phyloP scores from a whole-genome alignment of 64 coral and sea anemone genomes.

The Orbicella faveolata region DNA sequence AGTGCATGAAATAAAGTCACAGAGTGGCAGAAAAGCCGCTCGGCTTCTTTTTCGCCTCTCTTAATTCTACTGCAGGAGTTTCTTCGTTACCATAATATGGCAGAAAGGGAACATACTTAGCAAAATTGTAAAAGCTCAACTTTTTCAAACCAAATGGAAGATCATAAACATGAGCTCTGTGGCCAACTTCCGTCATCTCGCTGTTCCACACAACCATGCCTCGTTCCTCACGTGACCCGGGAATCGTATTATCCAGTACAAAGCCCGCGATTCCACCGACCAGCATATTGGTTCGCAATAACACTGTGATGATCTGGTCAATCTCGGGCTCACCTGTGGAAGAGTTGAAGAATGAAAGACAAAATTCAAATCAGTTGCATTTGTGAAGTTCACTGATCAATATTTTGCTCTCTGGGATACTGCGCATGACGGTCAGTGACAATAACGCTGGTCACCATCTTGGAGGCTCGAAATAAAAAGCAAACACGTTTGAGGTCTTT shows the following conservation, averaged over 20 bases:
- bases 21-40: neutral
- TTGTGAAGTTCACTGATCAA: too few species aligned
- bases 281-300: constrained; percentile 80
- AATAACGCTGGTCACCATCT: too few species aligned
- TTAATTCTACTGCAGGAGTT: neutral
- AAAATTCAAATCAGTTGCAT: too few species aligned
- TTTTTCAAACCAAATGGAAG: constrained; percentile 69
- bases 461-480: too few species aligned
- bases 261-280: constrained; percentile 68
- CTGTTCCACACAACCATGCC: constrained; percentile 60
- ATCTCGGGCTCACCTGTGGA: constrained; percentile 63
- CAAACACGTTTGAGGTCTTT: too few species aligned
- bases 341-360: neutral
- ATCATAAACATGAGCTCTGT: constrained; percentile 58
- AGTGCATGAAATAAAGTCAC: neutral
- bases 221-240: constrained; percentile 78
- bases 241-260: constrained; percentile 78
- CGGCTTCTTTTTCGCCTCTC: neutral
- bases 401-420: too few species aligned
- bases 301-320: constrained; percentile 85
- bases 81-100: constrained; percentile 42
- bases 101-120: constrained; percentile 81
- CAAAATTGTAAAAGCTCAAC: constrained; percentile 34
- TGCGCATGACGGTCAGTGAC: too few species aligned
- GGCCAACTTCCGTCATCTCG: neutral